Evolutionary conservation across 2,113 vertebrate genomes (phyloP).

Genomic region (Oncorhynchus mykiss): DNA sequence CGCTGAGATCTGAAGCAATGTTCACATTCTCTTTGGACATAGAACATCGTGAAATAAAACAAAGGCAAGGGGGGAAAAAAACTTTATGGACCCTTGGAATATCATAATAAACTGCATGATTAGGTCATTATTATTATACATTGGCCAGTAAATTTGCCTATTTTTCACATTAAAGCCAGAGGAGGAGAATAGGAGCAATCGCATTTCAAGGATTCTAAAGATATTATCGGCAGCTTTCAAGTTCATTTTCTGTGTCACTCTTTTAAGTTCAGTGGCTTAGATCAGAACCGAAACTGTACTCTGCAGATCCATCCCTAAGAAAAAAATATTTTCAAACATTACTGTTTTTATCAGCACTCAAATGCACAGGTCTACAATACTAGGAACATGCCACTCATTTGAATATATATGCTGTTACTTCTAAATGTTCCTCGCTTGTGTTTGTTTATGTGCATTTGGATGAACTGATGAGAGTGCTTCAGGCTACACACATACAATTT

Average conservation of each 20-base stretch:
- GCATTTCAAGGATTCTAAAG: conserved; percentile 47
- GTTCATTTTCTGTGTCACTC: conserved; percentile 16
- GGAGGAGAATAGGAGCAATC: conserved; percentile 34
- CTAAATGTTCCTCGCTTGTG: conserved; percentile 18
- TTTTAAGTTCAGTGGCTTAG: conserved; percentile 24
- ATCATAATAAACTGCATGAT: conserved; percentile 48
- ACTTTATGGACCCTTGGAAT: conserved; percentile 50
- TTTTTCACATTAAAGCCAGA: conserved; percentile 50
- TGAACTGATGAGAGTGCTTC: conserved; percentile 30
- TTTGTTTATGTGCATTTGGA: conserved; percentile 39
- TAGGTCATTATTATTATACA: conserved; percentile 41
- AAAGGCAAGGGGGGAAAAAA: conserved; percentile 6
- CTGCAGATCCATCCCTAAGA: conserved; percentile 28
- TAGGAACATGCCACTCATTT: conserved; percentile 27
- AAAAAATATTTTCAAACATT: conserved; percentile 50
- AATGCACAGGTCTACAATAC: conserved; percentile 17
- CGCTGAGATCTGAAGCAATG: conserved; percentile 55
- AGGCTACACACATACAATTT: conserved; percentile 33
- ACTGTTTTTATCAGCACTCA: conserved; percentile 34
- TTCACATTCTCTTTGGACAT: conserved; percentile 63
- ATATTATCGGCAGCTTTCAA: conserved; percentile 20
- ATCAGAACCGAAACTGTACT: conserved; percentile 31
- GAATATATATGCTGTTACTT: conserved; percentile 37
- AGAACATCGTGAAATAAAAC: conserved; percentile 56
- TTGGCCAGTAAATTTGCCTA: conserved; percentile 46